Conservation (phyloP, 2,888 invertebrate species). For the Rhopalosiphum nymphaeae region DNA sequence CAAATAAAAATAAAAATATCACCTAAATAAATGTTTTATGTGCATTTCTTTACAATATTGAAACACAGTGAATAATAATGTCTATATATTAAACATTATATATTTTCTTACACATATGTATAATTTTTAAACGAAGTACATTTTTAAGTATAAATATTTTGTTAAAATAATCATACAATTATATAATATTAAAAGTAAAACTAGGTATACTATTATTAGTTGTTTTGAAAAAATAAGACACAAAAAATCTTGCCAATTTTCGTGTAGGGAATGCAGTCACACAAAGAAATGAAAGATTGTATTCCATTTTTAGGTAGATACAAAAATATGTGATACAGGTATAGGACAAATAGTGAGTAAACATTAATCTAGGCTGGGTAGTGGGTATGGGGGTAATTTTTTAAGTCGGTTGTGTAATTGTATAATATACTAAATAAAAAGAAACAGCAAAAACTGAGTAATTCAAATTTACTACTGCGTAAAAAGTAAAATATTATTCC, state of each 20-base stretch:
- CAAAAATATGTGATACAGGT: background rate
- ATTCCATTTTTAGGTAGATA: background rate
- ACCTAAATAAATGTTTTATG: background rate
- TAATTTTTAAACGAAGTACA: background rate
- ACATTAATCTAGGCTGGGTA: background rate
- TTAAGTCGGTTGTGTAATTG: background rate
- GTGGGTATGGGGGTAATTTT: too few species aligned
- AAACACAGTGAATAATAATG: background rate
- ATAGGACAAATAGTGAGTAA: background rate
- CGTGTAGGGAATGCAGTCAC: background rate
- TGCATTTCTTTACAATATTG: background rate
- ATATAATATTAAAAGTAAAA: background rate
- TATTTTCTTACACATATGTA: too few species aligned
- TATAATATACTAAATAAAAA: background rate
- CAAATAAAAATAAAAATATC: background rate
- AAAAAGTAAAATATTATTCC: background rate
- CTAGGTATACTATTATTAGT: conserved; percentile 36
- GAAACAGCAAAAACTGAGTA: background rate
- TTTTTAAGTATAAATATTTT: background rate
- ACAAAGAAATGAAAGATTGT: background rate
- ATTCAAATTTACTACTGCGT: background rate
- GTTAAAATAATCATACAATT: background rate
- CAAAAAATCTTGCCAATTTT: conserved; percentile 48
- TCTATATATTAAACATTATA: background rate
- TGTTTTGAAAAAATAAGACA: conserved; percentile 12